phyloP scores from a whole-genome alignment of 2,113 vertebrate species.

The Alouatta palliata region DNA sequence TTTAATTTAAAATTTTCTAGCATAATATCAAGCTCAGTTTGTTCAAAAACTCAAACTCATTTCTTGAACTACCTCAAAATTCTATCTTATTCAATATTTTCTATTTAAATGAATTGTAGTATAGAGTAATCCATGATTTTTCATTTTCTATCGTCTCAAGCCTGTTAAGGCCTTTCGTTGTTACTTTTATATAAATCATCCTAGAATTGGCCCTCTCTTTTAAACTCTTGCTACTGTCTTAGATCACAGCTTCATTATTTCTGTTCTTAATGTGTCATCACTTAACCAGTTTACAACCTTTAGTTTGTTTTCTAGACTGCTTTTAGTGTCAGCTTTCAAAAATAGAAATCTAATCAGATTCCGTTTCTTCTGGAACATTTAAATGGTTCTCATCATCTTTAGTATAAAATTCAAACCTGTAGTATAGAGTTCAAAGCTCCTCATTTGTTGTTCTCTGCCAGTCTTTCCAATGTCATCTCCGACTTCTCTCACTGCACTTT shows the following conservation, averaged over 20 bases:
- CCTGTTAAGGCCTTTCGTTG: background rate
- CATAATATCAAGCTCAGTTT: background rate
- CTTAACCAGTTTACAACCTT: background rate
- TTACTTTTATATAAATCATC: background rate
- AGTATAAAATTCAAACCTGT: background rate
- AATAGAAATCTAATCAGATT: background rate
- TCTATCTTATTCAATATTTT: background rate
- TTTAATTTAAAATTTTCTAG: background rate
- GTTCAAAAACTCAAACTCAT: background rate
- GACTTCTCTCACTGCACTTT: background rate
- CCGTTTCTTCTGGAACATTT: background rate
- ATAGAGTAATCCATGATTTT: background rate
- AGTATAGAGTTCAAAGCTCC: background rate
- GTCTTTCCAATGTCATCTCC: background rate
- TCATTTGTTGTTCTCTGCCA: background rate
- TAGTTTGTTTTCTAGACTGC: background rate
- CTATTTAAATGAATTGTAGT: background rate
- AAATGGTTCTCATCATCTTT: background rate
- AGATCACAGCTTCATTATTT: background rate
- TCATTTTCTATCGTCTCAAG: background rate
- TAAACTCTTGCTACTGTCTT: background rate
- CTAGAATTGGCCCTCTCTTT: background rate
- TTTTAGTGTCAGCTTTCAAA: background rate
- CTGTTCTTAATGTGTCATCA: background rate
- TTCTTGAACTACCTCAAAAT: background rate